A percentile compares a stretch with the other conserved stretches of the same genome.
These are phyloP conservation scores for Acrobasis suavella DNA, from an alignment of 2,888 invertebrate species.

Conservation along the genomic window DNA sequence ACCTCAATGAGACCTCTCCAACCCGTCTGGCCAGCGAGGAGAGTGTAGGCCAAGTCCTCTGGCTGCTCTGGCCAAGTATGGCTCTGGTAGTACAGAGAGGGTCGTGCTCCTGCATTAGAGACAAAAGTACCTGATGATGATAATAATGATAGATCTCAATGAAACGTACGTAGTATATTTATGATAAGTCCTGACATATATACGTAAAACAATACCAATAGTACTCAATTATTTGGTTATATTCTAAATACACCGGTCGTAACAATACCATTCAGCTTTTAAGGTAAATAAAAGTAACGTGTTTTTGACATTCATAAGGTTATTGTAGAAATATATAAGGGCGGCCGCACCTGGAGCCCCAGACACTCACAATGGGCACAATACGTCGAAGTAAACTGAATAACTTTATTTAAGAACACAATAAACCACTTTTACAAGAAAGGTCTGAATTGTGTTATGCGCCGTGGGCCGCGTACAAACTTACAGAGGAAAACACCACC, in stretches of 20 bases:
- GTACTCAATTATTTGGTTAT: constrained; percentile 26
- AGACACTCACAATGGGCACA: constrained; percentile 65
- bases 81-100: too few relatives aligned
- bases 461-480: constrained; percentile 47
- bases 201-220: too few relatives aligned
- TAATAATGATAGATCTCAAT: too few relatives aligned
- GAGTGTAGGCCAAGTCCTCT: too few relatives aligned
- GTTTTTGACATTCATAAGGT: constrained; percentile 77
- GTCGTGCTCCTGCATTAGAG: too few relatives aligned
- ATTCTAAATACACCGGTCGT: constrained; percentile 50
- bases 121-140: too few relatives aligned
- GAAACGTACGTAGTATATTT: too few relatives aligned
- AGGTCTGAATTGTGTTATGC: constrained; percentile 64
- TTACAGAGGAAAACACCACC: constrained; percentile 48
- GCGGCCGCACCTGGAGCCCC: constrained; percentile 64
- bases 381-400: constrained; percentile 73
- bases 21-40: too few relatives aligned
- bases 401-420: constrained; percentile 80
- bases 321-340: constrained; percentile 65
- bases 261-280: constrained; percentile 56
- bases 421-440: constrained; percentile 77
- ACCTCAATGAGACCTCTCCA: too few relatives aligned
- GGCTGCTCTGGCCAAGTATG: too few relatives aligned
- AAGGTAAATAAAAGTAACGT: constrained; percentile 70
- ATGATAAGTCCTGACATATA: too few relatives aligned